phyloP scores from a whole-genome alignment of 2,888 invertebrate species.

The Clunio marinus region DNA sequence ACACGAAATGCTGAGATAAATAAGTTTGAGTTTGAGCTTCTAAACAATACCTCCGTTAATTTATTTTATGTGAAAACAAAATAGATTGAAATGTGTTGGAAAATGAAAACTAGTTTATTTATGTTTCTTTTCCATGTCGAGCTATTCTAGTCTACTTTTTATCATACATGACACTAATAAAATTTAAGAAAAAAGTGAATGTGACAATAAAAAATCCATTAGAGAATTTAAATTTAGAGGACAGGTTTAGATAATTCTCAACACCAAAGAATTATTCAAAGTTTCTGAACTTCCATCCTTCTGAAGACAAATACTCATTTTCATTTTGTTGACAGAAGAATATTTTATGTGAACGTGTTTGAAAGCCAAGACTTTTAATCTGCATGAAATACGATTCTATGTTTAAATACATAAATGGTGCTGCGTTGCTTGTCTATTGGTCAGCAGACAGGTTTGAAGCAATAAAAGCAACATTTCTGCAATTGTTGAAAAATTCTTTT shows the following conservation, averaged over 20 bases:
- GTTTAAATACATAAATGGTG: background rate
- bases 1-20: background rate
- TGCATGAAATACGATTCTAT: no score
- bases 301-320: no score
- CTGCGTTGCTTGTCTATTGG: no score
- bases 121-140: constrained; percentile 31
- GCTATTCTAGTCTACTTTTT: constrained; percentile 36
- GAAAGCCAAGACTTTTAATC: no score
- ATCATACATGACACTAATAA: constrained; percentile 26
- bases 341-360: no score
- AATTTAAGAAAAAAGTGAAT: constrained; percentile 28
- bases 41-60: constrained; percentile 16
- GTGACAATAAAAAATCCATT: constrained; percentile 37
- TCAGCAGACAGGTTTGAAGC: no score
- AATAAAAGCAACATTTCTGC: no score
- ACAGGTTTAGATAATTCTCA: background rate
- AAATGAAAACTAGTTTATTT: constrained; percentile 38
- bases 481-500: no score
- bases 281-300: no score
- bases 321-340: no score
- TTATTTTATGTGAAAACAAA: constrained; percentile 27
- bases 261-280: constrained; percentile 4
- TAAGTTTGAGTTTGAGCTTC: background rate
- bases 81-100: background rate
- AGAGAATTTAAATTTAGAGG: constrained; percentile 33